Evolutionary conservation across 1,140 invertebrate species (phyloP).

Genomic region (Trachymyrmex cornetzi): DNA sequence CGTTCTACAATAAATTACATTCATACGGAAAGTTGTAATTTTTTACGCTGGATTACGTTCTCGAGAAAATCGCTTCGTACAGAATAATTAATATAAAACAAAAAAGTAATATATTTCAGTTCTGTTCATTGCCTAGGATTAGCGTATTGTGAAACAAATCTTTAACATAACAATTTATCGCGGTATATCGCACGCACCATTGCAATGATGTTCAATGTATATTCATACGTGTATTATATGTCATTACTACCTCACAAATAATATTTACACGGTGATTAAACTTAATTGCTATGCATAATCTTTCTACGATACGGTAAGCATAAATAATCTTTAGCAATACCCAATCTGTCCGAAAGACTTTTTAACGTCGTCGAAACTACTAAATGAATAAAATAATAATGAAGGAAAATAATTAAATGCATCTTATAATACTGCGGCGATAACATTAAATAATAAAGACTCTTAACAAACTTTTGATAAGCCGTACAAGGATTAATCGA

Average conservation of each 20-base stretch:
- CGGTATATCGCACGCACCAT: background rate
- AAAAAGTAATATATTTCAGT: constrained; percentile 17
- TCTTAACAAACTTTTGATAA: constrained; percentile 5
- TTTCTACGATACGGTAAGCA: background rate
- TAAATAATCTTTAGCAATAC: constrained; percentile 7
- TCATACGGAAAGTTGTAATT: background rate
- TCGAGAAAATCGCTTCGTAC: constrained; percentile 30
- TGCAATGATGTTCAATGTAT: background rate
- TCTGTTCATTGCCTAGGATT: constrained; percentile 20
- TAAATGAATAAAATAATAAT: background rate
- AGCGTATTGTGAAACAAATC: constrained; percentile 31
- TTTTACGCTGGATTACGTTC: background rate
- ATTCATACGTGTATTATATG: background rate
- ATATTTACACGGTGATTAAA: background rate
- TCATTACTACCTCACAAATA: background rate
- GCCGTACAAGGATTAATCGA: background rate
- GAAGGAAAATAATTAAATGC: background rate
- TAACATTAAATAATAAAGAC: background rate
- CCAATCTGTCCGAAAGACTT: background rate
- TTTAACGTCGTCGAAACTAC: background rate
- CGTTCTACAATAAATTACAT: background rate
- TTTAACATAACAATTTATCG: background rate
- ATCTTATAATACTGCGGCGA: background rate
- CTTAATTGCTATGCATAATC: background rate
- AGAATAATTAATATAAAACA: background rate